A percentile compares a stretch with the other conserved stretches of the same genome.
These are phyloP conservation scores for Micronycteris hirsuta DNA, from an alignment of 2,113 vertebrate species.

Conservation along the genomic window DNA sequence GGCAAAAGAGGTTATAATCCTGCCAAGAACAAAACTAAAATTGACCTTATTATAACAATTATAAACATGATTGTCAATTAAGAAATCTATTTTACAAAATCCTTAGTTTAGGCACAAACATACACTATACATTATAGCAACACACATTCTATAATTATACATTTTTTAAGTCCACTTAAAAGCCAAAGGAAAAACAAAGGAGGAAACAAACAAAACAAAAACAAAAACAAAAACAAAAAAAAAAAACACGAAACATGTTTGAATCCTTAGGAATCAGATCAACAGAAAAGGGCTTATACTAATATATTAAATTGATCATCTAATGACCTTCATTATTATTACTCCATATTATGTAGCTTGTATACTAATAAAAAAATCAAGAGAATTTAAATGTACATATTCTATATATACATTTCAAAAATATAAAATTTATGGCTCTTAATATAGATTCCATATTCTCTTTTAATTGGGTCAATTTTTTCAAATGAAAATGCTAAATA, in stretches of 20 bases:
- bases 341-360: neutral
- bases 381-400: constrained; percentile 20
- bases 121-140: constrained; percentile 63
- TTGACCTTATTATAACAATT: constrained; percentile 57
- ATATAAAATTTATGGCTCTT: constrained; percentile 29
- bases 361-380: constrained; percentile 27
- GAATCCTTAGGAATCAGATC: constrained; percentile 36
- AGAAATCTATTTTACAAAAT: constrained; percentile 64
- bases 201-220: constrained; percentile 46
- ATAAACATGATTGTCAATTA: constrained; percentile 50
- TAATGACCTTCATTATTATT: constrained; percentile 1
- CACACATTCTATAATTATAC: constrained; percentile 61
- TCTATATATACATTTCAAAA: constrained; percentile 29
- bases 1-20: constrained; percentile 63
- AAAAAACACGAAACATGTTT: constrained; percentile 35
- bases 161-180: constrained; percentile 64
- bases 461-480: neutral
- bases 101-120: constrained; percentile 62
- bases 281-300: constrained; percentile 34
- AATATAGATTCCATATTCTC: constrained; percentile 24
- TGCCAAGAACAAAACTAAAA: constrained; percentile 63
- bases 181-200: constrained; percentile 60
- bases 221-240: neutral
- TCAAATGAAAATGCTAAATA: constrained; percentile 32
- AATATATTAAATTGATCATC: constrained; percentile 11